Evolutionary conservation across 2,888 invertebrate genomes (phyloP).

Genomic region (Apoda limacodes): DNA sequence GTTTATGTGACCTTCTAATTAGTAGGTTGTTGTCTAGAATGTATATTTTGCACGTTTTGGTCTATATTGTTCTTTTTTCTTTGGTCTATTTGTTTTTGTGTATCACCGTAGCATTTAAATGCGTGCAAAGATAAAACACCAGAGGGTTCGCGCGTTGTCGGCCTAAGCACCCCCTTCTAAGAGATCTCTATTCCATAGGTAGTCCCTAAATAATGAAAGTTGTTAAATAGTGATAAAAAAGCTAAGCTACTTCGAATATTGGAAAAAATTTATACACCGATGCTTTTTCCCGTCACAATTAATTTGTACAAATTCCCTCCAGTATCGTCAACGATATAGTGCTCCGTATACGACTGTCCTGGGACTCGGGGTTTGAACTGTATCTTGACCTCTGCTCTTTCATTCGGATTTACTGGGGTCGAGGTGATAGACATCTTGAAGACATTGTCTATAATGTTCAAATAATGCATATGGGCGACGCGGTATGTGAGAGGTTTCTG

Average conservation of each 20-base stretch:
- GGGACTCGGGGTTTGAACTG: conserved; percentile 42
- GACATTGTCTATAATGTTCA: conserved; percentile 49
- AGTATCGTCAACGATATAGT: conserved; percentile 48
- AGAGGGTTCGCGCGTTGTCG: too few species aligned
- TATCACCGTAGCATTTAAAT: too few species aligned
- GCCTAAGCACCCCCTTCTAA: too few species aligned
- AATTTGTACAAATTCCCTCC: conserved; percentile 38
- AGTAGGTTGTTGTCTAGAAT: too few species aligned
- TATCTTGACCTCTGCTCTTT: conserved; percentile 34
- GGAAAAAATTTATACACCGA: conserved; percentile 31
- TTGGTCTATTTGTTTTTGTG: too few species aligned
- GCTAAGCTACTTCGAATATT: neutral
- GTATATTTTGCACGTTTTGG: too few species aligned
- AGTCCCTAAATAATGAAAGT: too few species aligned
- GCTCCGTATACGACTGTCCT: conserved; percentile 52
- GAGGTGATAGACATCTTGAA: conserved; percentile 42
- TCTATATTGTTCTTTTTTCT: too few species aligned
- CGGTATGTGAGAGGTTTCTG: conserved; percentile 41
- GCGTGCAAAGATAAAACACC: too few species aligned
- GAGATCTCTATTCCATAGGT: too few species aligned
- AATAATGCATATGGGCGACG: conserved; percentile 40
- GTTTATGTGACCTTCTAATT: too few species aligned
- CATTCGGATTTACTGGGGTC: conserved; percentile 32
- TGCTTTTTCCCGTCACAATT: conserved; percentile 47
- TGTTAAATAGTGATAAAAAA: too few species aligned